These are phyloP conservation scores for Coleophora deauratella DNA, from an alignment of 2,888 invertebrate genomes.

Conservation along the genomic window DNA sequence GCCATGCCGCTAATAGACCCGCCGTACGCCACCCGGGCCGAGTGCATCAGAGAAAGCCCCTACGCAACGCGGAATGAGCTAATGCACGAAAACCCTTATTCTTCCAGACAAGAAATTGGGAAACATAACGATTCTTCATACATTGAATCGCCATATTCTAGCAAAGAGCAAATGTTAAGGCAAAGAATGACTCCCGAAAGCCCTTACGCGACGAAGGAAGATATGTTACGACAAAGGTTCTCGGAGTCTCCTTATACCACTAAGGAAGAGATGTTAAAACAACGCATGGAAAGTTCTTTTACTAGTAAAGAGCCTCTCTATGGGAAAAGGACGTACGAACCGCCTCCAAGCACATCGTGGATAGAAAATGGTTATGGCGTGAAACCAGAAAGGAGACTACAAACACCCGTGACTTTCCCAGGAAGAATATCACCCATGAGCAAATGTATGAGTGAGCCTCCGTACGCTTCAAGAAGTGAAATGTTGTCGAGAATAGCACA, in stretches of 20 bases:
- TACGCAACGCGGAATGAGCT: conserved; percentile 23
- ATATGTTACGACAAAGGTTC: conserved; percentile 66
- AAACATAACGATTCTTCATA: conserved; percentile 50
- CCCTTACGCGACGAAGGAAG: conserved; percentile 66
- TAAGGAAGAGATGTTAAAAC: conserved; percentile 64
- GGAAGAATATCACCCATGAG: conserved; percentile 56
- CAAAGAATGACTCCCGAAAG: conserved; percentile 54
- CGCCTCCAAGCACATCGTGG: conserved; percentile 58
- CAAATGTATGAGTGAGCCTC: conserved; percentile 68
- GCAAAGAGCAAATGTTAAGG: conserved; percentile 60
- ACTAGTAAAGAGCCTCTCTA: conserved; percentile 50
- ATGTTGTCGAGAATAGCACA: conserved; percentile 57
- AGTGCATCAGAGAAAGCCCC: conserved; percentile 31
- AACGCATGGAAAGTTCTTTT: conserved; percentile 49
- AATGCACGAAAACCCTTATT: conserved; percentile 34
- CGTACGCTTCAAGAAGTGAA: conserved; percentile 58
- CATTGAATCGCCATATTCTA: conserved; percentile 60
- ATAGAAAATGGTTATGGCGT: conserved; percentile 55
- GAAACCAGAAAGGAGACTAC: conserved; percentile 56
- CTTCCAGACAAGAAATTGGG: conserved; percentile 39
- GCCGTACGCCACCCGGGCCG: conserved; percentile 42
- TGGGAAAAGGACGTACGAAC: conserved; percentile 61
- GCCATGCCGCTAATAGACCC: conserved; percentile 57
- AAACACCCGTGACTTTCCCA: conserved; percentile 54
- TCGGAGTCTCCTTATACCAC: conserved; percentile 68